Conservation (phyloP, 2,888 invertebrate genomes). For the Drosophila kanekoi region DNA sequence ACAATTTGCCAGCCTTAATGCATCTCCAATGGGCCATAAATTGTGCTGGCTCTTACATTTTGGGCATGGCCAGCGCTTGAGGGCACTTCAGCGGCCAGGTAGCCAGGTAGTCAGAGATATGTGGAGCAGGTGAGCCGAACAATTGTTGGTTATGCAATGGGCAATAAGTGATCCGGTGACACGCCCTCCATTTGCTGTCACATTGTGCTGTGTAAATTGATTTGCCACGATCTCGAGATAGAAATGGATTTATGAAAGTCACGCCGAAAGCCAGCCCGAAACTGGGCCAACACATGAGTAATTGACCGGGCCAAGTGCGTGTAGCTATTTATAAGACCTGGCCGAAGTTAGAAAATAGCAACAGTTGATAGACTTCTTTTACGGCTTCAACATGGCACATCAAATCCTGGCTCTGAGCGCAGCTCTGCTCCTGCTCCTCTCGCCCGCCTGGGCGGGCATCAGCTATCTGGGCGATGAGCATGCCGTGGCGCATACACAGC, state of each 20-base stretch:
- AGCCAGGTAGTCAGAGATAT: slow-evolving; percentile 9
- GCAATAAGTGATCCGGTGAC: slow-evolving; percentile 46
- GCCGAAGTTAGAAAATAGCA: slow-evolving; percentile 35
- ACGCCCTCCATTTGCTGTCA: slow-evolving; percentile 70
- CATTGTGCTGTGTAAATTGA: slow-evolving; percentile 61
- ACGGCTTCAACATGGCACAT: slow-evolving; percentile 79
- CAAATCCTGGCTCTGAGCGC: slow-evolving; percentile 87
- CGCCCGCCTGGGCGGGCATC: slow-evolving; percentile 88
- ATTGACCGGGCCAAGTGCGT: slow-evolving; percentile 39
- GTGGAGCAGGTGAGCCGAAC: slow-evolving; percentile 53
- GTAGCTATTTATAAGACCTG: slow-evolving; percentile 54
- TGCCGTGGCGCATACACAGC: slow-evolving; percentile 85
- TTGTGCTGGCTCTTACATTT: slow-evolving; percentile 55
- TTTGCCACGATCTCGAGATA: slow-evolving; percentile 71
- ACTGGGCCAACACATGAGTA: slow-evolving; percentile 48
- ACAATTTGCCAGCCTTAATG: slow-evolving; percentile 75
- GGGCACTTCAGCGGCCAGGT: slow-evolving; percentile 67
- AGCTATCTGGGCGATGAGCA: slow-evolving; percentile 62
- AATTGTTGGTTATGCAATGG: slow-evolving; percentile 51
- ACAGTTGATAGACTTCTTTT: slow-evolving; percentile 65
- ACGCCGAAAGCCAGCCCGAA: slow-evolving; percentile 39
- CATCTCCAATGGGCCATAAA: slow-evolving; percentile 76
- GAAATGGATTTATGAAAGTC: slow-evolving; percentile 78
- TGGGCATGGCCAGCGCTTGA: slow-evolving; percentile 60
- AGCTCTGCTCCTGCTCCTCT: slow-evolving; percentile 78